These are phyloP conservation scores for Syndactyla subalaris DNA, from an alignment of 2,797 vertebrate genomes.

Conservation along the genomic window DNA sequence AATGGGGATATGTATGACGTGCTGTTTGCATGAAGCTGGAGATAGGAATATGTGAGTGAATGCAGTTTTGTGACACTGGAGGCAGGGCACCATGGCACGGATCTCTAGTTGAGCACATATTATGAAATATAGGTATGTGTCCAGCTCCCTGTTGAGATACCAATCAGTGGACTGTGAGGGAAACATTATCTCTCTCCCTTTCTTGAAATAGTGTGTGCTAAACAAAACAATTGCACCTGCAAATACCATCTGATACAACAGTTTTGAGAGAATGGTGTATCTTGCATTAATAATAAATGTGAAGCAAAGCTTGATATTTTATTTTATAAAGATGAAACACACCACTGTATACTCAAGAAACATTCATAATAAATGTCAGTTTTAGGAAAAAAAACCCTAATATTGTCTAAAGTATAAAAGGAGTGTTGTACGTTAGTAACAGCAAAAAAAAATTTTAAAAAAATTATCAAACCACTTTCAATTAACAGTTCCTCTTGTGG, in stretches of 20 bases:
- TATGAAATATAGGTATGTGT: background rate
- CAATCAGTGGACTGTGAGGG: background rate
- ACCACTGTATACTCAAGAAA: conserved; percentile 33
- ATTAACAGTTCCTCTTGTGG: background rate
- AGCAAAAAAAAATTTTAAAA: background rate
- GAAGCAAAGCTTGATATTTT: conserved; percentile 46
- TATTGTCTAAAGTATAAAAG: background rate
- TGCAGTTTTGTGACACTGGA: background rate
- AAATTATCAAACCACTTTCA: background rate
- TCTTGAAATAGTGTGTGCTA: conserved; percentile 12
- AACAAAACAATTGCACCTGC: conserved; percentile 58
- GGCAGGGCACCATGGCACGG: fast-evolving
- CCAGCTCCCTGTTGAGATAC: background rate
- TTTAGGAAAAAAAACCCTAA: background rate
- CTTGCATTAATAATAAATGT: conserved; percentile 69
- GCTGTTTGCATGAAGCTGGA: background rate
- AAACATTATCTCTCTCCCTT: background rate
- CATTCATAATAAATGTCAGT: conserved; percentile 33
- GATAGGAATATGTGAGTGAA: background rate
- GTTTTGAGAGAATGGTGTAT: conserved; percentile 49
- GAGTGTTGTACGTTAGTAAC: background rate
- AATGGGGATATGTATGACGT: background rate
- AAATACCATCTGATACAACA: conserved; percentile 57
- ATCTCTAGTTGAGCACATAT: background rate
- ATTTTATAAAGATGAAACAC: conserved; percentile 47